phyloP scores from a whole-genome alignment of 2,888 invertebrate genomes.

The Apomyelois bistriatella region DNA sequence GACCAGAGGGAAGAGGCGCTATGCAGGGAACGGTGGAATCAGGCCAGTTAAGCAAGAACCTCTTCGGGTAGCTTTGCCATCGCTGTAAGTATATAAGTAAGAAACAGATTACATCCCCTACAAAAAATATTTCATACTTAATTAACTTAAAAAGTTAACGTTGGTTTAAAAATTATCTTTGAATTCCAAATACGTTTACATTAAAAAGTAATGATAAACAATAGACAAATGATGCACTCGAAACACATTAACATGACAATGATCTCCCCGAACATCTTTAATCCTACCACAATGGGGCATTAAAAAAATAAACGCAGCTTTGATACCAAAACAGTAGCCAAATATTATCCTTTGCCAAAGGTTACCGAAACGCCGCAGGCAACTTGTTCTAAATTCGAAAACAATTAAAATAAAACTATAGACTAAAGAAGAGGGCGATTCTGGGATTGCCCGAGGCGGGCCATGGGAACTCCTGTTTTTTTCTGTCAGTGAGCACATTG shows the following conservation, averaged over 20 bases:
- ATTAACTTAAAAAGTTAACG: no score
- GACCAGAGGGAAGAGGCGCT: no score
- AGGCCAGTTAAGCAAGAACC: no score
- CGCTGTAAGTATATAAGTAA: no score
- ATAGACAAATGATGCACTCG: conserved; percentile 14
- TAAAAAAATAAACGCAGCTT: conserved; percentile 19
- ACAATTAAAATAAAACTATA: conserved; percentile 64
- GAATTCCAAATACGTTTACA: no score
- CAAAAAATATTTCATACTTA: no score
- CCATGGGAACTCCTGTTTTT: conserved; percentile 17
- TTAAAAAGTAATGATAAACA: background rate
- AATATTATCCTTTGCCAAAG: conserved; percentile 39
- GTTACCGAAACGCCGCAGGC: conserved; percentile 50
- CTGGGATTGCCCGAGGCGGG: conserved; percentile 19
- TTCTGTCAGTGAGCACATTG: conserved; percentile 7
- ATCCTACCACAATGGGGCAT: conserved; percentile 19
- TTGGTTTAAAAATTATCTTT: no score
- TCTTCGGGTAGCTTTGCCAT: no score
- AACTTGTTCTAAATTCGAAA: conserved; percentile 57
- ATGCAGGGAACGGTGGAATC: no score
- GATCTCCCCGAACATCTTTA: conserved; percentile 16
- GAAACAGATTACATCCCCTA: no score
- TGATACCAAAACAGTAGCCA: conserved; percentile 20
- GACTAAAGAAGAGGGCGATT: conserved; percentile 16
- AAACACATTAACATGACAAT: conserved; percentile 18